phyloP scores from a whole-genome alignment of 2,113 vertebrate genomes.

The Lycocorax pyrrhopterus region DNA sequence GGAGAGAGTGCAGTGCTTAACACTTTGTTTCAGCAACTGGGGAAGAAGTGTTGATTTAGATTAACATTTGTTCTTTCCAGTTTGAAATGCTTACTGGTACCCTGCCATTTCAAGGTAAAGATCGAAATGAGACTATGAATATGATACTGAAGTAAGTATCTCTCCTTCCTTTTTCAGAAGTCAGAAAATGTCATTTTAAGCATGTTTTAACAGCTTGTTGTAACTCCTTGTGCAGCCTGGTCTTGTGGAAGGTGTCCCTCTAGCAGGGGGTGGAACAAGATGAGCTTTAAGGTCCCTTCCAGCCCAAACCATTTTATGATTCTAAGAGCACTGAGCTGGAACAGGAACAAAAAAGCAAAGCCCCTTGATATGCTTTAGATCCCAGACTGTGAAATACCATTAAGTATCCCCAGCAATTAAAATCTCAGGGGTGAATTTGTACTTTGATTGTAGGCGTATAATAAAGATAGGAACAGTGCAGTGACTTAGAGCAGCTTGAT shows the following conservation, averaged over 20 bases:
- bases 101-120: slow-evolving; percentile 96
- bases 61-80: slow-evolving; percentile 71
- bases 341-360: background rate
- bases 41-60: slow-evolving; percentile 30
- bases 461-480: background rate
- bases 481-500: background rate
- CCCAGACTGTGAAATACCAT: background rate
- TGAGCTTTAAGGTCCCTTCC: background rate
- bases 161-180: background rate
- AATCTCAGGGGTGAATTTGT: background rate
- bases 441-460: background rate
- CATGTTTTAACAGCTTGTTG: background rate
- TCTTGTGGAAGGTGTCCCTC: background rate
- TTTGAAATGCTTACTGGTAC: slow-evolving; percentile 98
- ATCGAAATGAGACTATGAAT: slow-evolving; percentile 97
- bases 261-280: background rate
- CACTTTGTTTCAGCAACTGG: background rate
- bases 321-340: background rate
- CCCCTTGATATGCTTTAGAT: background rate
- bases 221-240: background rate
- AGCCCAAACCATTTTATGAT: background rate
- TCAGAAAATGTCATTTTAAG: background rate
- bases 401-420: background rate
- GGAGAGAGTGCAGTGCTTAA: background rate
- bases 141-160: slow-evolving; percentile 97